Percentiles rank a stretch among this genome's conserved stretches.
Evolutionary conservation across 2,797 vertebrate genomes (phyloP).

Genomic region (Spondyliosoma cantharus): DNA sequence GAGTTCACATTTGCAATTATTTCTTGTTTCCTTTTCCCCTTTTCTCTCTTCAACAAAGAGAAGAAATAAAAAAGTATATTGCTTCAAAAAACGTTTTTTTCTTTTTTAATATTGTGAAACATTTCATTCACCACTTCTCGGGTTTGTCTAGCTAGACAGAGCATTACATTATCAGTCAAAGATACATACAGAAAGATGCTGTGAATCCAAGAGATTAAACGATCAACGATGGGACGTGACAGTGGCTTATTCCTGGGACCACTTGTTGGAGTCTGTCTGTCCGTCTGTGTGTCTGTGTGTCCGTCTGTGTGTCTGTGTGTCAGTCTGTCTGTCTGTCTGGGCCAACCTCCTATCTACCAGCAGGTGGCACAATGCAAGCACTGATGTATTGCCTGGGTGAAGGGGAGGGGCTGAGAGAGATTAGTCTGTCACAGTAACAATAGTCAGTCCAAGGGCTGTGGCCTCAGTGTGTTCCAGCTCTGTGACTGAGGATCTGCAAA

Average conservation of each 20-base stretch:
- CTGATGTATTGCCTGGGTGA: slow-evolving; percentile 80
- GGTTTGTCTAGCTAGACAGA: slow-evolving; percentile 80
- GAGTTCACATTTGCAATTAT: slow-evolving; percentile 72
- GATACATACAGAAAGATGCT: slow-evolving; percentile 83
- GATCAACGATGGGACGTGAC: slow-evolving; percentile 77
- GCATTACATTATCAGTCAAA: slow-evolving; percentile 82
- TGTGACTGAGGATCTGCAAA: slow-evolving; percentile 76
- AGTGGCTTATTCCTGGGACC: slow-evolving; percentile 77
- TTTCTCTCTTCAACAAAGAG: slow-evolving; percentile 77
- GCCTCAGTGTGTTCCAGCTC: slow-evolving; percentile 72
- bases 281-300: slow-evolving; percentile 43
- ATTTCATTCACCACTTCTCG: slow-evolving; percentile 79
- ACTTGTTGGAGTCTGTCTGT: slow-evolving; percentile 52
- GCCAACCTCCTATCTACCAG: slow-evolving; percentile 74
- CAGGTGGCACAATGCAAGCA: slow-evolving; percentile 80
- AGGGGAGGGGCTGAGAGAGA: slow-evolving; percentile 80
- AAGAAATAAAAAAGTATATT: slow-evolving; percentile 85
- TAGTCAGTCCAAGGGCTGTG: slow-evolving; percentile 70
- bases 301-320: slow-evolving; percentile 46
- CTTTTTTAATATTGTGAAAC: slow-evolving; percentile 77
- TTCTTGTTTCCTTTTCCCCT: slow-evolving; percentile 64
- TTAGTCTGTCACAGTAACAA: slow-evolving; percentile 80
- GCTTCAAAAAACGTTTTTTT: slow-evolving; percentile 80
- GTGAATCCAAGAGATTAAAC: slow-evolving; percentile 82
- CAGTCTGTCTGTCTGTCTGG: slow-evolving; percentile 56